Conservation (phyloP, 2,797 vertebrate genomes). For the Eutrigla gurnardus region DNA sequence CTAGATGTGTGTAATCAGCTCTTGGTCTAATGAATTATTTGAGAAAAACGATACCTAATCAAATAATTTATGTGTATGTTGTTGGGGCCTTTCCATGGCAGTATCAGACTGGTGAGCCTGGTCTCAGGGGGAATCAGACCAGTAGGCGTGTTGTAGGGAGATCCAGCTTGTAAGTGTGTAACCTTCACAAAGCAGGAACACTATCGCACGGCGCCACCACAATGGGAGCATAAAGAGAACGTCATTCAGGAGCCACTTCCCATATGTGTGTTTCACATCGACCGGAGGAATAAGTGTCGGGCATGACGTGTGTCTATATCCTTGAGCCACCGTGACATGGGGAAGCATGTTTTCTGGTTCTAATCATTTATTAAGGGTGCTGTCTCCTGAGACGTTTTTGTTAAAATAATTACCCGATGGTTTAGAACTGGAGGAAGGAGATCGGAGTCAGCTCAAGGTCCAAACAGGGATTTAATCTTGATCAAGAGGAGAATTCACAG, state of each 20-base stretch:
- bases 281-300: slow-evolving; percentile 10
- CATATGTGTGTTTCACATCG: slow-evolving; percentile 31
- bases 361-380: slow-evolving; percentile 20
- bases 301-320: slow-evolving; percentile 7
- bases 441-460: too few relatives aligned
- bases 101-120: slow-evolving; percentile 8
- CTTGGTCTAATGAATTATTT: slow-evolving; percentile 72
- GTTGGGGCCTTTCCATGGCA: slow-evolving; percentile 36
- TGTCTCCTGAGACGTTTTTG: slow-evolving; percentile 10
- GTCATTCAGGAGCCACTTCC: slow-evolving; percentile 14
- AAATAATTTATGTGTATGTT: slow-evolving; percentile 63
- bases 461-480: too few relatives aligned
- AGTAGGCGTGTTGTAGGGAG: slow-evolving; percentile 22
- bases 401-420: too few relatives aligned
- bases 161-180: slow-evolving; percentile 28
- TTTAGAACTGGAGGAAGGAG: too few relatives aligned
- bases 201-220: background rate
- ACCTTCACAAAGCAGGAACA: slow-evolving; percentile 29
- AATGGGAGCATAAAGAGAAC: background rate
- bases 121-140: slow-evolving; percentile 13
- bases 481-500: too few relatives aligned
- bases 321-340: background rate
- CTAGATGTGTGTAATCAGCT: slow-evolving; percentile 72
- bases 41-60: slow-evolving; percentile 70
- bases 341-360: slow-evolving; percentile 8